Conservation (phyloP, 1,140 invertebrate species). For the Drosophila ficusphila region DNA sequence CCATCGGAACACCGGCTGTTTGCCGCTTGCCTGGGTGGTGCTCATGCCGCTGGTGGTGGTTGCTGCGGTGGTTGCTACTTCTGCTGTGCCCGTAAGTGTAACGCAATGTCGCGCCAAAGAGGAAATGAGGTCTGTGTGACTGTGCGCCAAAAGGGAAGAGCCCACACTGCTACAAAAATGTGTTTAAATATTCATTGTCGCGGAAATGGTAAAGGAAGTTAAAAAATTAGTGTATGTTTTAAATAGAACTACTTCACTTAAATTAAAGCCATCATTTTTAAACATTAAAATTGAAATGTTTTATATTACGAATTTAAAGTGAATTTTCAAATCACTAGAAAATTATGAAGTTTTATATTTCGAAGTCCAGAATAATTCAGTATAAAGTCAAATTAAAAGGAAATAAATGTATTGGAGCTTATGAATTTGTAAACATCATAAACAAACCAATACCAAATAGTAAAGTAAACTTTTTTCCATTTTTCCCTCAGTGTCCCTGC, state of each 20-base stretch:
- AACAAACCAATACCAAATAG: no score
- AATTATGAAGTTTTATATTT: no score
- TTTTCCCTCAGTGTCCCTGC: slow-evolving; percentile 4
- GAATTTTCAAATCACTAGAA: no score
- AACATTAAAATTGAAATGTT: no score
- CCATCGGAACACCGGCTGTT: slow-evolving; percentile 60
- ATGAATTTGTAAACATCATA: no score
- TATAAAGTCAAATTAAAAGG: no score
- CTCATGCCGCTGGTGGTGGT: slow-evolving; percentile 39
- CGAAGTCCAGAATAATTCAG: no score
- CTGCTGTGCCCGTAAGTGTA: slow-evolving; percentile 61
- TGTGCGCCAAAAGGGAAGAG: slow-evolving; percentile 54
- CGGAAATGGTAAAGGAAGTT: background rate
- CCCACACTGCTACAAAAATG: slow-evolving; percentile 4
- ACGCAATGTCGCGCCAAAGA: slow-evolving; percentile 80
- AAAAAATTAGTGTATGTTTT: background rate
- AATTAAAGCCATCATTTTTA: no score
- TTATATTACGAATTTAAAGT: no score
- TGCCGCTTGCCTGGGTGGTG: slow-evolving; percentile 63
- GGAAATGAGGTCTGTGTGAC: slow-evolving; percentile 71
- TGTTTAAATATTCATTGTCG: background rate
- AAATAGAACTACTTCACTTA: no score
- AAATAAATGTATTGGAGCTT: no score
- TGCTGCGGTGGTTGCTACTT: slow-evolving; percentile 62
- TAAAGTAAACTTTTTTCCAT: background rate